Evolutionary conservation across 2,888 invertebrate genomes (phyloP).

Genomic region (Bellardia bayeri): DNA sequence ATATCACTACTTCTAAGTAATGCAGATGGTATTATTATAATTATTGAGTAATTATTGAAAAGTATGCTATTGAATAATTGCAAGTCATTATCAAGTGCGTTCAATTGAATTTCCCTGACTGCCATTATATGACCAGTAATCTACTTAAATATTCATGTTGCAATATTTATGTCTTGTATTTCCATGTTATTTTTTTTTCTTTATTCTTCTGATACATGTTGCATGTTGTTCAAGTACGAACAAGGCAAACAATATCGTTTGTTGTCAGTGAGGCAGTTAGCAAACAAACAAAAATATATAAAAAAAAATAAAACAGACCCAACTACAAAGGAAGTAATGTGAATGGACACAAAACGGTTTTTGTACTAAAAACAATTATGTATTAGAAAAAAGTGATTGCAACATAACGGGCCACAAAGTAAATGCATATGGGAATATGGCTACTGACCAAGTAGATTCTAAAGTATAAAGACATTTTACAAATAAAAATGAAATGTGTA

Average conservation of each 20-base stretch:
- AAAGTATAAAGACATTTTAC: slow-evolving; percentile 4
- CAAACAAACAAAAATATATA: background rate
- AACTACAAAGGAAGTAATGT: slow-evolving; percentile 36
- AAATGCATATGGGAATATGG: slow-evolving; percentile 21
- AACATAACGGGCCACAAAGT: slow-evolving; percentile 10
- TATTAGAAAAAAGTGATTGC: slow-evolving; percentile 24
- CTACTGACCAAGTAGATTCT: slow-evolving; percentile 21
- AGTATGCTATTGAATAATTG: no score
- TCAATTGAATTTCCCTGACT: background rate
- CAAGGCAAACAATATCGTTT: slow-evolving; percentile 16
- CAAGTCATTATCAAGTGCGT: background rate
- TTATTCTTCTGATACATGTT: slow-evolving; percentile 26
- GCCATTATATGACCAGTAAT: slow-evolving; percentile 22
- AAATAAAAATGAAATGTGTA: background rate
- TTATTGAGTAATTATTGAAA: no score
- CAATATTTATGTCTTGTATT: slow-evolving; percentile 31
- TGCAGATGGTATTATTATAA: no score
- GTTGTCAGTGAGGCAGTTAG: slow-evolving; percentile 7
- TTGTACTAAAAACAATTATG: slow-evolving; percentile 18
- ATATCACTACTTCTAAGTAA: no score
- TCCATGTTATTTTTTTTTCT: background rate
- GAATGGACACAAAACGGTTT: slow-evolving; percentile 49
- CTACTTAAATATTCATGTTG: slow-evolving; percentile 34
- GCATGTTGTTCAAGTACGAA: slow-evolving; percentile 42
- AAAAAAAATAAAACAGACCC: background rate